Base-by-base conservation (phyloP, 1,140 invertebrate species). In the Pectinophora gossypiella region DNA sequence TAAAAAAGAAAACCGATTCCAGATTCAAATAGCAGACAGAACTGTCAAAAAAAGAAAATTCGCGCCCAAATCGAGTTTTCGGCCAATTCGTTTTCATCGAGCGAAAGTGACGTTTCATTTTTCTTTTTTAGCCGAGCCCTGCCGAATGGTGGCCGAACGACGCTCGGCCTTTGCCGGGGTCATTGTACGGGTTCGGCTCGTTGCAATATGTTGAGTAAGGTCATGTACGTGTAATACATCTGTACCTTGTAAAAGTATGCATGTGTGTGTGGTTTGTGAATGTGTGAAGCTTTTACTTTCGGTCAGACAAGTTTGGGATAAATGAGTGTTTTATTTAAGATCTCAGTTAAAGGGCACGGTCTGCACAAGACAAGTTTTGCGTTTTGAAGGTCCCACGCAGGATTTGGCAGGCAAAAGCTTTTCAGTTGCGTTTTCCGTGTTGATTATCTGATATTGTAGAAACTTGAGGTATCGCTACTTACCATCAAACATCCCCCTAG, bases 241-340 rank as follows among this genome's bases (percentile, higher is more conserved):
- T 40, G 36, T 40, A 15, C 16, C n/a, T n/a, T n/a, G n/a, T n/a
- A n/a, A n/a, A n/a, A n/a, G 36, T 40, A 15, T 3, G n/a, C 36
- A 3, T 32, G 27, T 32, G 27, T 32, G 27, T 32, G 27, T 32
- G 2, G 27, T 32, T 27, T 47, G 48, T 59, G 54, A 15, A 48
- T 72, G 64, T 77, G 74, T 78, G 74, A 63, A 47, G 72, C 73
- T 83, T 82, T 83, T 83, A 84, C 80, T 84, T 84, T 84, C 77
- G 64, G 19, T 5, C n/a, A n/a, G n/a, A n/a, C n/a, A n/a, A n/a
- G n/a, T n/a, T n/a, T n/a, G n/a, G n/a, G n/a, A n/a, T n/a, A n/a
- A n/a, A n/a, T n/a, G n/a, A n/a, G n/a, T n/a, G n/a, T n/a, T n/a
- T n/a, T n/a, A n/a, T n/a, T n/a, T n/a, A n/a, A n/a, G n/a, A n/a